Evolutionary conservation across 2,797 vertebrate species (phyloP).

Genomic region (Manis javanica): DNA sequence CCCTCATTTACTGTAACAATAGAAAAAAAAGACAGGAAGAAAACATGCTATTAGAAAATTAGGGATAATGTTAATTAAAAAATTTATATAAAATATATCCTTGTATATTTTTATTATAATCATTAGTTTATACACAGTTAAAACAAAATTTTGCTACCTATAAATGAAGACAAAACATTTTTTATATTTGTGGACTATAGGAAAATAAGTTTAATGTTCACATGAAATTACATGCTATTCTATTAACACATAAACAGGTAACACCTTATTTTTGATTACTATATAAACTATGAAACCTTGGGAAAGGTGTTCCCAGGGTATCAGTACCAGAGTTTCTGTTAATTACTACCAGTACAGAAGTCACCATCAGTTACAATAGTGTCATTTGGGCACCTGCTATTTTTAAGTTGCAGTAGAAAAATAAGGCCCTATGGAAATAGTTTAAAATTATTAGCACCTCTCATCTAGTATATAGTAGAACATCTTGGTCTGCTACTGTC

Average conservation of each 20-base stretch:
- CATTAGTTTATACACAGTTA: not conserved
- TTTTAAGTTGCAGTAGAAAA: not conserved
- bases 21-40: constrained; percentile 71
- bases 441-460: not conserved
- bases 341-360: not conserved
- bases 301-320: not conserved
- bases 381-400: not conserved
- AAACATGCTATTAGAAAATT: constrained; percentile 60
- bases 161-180: not conserved
- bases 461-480: not conserved
- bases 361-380: not conserved
- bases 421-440: not conserved
- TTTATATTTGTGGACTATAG: not conserved
- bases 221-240: not conserved
- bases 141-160: not conserved
- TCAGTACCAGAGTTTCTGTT: not conserved
- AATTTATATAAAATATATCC: not conserved
- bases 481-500: not conserved
- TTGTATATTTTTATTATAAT: not conserved
- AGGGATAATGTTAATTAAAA: not conserved
- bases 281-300: not conserved
- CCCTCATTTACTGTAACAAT: constrained; percentile 96
- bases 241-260: not conserved
- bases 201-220: not conserved
- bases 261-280: not conserved